Evolutionary conservation across 30 jellyfish, hydroid and myxozoan genomes (phyloP).

Genomic region (Sanderia malayensis): DNA sequence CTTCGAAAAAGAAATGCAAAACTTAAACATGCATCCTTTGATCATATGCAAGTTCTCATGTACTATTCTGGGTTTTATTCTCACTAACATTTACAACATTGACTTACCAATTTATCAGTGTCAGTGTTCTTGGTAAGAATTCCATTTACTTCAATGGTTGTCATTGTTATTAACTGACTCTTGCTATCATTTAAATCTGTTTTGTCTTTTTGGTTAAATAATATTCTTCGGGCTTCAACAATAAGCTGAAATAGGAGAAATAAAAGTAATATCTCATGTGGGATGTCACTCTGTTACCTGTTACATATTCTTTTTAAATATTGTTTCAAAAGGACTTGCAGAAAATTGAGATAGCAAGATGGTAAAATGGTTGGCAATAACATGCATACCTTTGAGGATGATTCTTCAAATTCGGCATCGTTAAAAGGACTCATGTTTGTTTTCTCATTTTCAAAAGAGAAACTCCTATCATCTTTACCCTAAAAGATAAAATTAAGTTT

Average conservation of each 20-base stretch:
- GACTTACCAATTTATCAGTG: slow-evolving; percentile 36
- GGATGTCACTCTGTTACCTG: too few species aligned
- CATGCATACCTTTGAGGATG: slow-evolving; percentile 34
- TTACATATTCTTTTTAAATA: too few species aligned
- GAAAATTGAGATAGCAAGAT: too few species aligned
- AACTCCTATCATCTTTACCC: too few species aligned
- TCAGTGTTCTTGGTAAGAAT: slow-evolving; percentile 36
- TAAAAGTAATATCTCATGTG: background rate
- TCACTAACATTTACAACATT: too few species aligned
- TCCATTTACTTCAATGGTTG: slow-evolving; percentile 54
- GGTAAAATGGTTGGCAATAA: too few species aligned
- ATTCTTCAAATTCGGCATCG: background rate
- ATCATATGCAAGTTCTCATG: too few species aligned
- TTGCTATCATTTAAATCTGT: slow-evolving; percentile 24
- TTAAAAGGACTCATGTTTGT: slow-evolving; percentile 56
- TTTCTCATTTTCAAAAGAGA: slow-evolving; percentile 46
- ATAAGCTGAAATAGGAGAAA: slow-evolving; percentile 24
- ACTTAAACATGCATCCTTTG: too few species aligned
- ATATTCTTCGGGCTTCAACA: slow-evolving; percentile 51
- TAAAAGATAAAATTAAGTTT: too few species aligned
- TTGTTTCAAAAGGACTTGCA: too few species aligned
- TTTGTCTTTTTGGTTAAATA: slow-evolving; percentile 24
- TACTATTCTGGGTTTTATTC: too few species aligned
- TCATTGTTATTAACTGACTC: slow-evolving; percentile 14
- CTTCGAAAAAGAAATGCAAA: slow-evolving; percentile 4